These are phyloP conservation scores for Ptyas mucosa DNA, from an alignment of 2,113 vertebrate species.

Conservation along the genomic window DNA sequence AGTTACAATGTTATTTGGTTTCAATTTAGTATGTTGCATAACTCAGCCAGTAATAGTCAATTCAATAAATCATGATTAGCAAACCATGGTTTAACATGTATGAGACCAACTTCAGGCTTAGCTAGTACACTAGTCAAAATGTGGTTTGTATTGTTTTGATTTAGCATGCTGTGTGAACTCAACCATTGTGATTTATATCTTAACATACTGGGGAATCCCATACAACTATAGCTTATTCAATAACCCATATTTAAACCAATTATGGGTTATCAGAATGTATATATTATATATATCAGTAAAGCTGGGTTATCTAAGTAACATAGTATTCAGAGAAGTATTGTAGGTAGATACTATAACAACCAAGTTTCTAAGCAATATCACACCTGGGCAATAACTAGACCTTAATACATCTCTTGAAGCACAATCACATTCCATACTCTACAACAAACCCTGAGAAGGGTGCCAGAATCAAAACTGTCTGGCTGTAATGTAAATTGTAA, in stretches of 20 bases:
- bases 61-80: not conserved
- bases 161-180: not conserved
- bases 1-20: not conserved
- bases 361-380: not conserved
- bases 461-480: conserved; percentile 12
- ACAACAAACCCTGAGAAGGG: not conserved
- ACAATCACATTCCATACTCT: not conserved
- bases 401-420: not conserved
- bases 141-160: not conserved
- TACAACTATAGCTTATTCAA: not conserved
- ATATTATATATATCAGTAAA: not conserved
- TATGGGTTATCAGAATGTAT: not conserved
- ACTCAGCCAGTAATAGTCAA: not conserved
- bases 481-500: conserved; percentile 35
- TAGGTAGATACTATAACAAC: not conserved
- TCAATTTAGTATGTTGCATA: not conserved
- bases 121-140: not conserved
- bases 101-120: not conserved
- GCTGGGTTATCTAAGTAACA: not conserved
- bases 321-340: too few relatives aligned
- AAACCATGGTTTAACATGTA: not conserved
- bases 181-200: not conserved
- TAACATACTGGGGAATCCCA: not conserved
- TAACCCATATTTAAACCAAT: not conserved
- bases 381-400: not conserved